phyloP scores from a whole-genome alignment of 2,797 vertebrate species.

The Gallirallus australis region DNA sequence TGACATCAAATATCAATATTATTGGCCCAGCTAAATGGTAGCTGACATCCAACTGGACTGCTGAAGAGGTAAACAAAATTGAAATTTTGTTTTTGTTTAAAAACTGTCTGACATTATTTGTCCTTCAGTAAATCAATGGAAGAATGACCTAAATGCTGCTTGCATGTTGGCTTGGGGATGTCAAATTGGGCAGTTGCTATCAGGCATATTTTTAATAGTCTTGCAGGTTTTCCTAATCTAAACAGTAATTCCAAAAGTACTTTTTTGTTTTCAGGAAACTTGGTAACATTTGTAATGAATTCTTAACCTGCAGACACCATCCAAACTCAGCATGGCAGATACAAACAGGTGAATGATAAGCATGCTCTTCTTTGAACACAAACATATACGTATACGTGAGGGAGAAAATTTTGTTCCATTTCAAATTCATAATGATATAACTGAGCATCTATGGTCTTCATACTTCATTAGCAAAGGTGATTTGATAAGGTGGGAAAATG shows the following conservation, averaged over 20 bases:
- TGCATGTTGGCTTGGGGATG: conserved; percentile 23
- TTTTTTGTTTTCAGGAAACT: neutral
- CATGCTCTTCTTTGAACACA: neutral
- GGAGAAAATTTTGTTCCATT: neutral
- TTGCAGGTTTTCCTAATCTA: neutral
- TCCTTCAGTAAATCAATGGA: conserved; percentile 74
- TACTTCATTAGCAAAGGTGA: neutral
- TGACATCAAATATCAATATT: conserved; percentile 81
- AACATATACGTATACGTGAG: neutral
- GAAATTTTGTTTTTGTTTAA: conserved; percentile 70
- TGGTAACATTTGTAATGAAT: neutral
- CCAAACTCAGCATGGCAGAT: neutral
- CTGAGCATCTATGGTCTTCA: neutral
- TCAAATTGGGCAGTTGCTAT: neutral
- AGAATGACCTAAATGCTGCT: conserved; percentile 44
- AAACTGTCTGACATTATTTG: conserved; percentile 77
- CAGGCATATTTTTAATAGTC: neutral
- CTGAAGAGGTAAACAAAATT: conserved; percentile 78
- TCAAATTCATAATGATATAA: neutral
- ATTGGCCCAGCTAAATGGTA: conserved; percentile 79
- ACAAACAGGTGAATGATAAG: neutral
- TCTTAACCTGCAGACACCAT: neutral
- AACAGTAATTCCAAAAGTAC: neutral
- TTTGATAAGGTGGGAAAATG: neutral
- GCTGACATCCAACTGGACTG: conserved; percentile 73